phyloP scores from a whole-genome alignment of 2,888 invertebrate species.

The Physocephala rufipes region DNA sequence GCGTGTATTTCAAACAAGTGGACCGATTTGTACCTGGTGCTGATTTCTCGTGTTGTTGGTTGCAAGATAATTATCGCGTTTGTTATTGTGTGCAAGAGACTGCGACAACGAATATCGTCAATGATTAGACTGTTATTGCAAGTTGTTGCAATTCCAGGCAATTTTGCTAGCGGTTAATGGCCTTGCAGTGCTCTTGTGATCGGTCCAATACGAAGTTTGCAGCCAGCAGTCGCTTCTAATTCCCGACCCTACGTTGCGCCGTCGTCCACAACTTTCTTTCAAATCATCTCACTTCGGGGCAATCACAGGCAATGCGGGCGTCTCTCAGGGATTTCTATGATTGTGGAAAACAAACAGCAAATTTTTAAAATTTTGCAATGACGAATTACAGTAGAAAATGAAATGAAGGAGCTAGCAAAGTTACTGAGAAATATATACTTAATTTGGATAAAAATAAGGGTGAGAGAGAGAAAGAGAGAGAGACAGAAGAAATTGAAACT shows the following conservation, averaged over 20 bases:
- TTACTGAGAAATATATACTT: too few species aligned
- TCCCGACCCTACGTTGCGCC: constrained; percentile 29
- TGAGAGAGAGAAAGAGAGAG: too few species aligned
- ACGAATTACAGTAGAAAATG: neutral
- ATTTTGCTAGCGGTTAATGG: constrained; percentile 43
- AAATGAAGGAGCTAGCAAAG: neutral
- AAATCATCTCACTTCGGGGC: constrained; percentile 13
- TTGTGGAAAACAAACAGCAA: constrained; percentile 35
- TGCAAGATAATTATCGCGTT: constrained; percentile 21
- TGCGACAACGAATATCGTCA: constrained; percentile 57
- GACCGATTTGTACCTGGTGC: constrained; percentile 49
- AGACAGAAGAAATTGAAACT: neutral
- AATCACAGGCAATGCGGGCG: neutral
- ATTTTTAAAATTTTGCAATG: constrained; percentile 23
- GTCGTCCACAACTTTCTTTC: constrained; percentile 23
- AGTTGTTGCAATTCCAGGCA: too few species aligned
- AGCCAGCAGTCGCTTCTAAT: neutral
- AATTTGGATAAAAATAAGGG: too few species aligned
- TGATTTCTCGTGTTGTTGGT: constrained; percentile 50
- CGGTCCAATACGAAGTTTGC: constrained; percentile 14
- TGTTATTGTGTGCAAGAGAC: constrained; percentile 49
- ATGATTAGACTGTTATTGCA: constrained; percentile 46
- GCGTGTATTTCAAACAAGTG: constrained; percentile 19
- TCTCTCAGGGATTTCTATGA: neutral
- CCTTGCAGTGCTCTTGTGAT: constrained; percentile 19